A percentile compares a stretch with the other conserved stretches of the same genome.
Conservation (phyloP, 2,113 vertebrate genomes). For the Tricholaema leucomelas region DNA sequence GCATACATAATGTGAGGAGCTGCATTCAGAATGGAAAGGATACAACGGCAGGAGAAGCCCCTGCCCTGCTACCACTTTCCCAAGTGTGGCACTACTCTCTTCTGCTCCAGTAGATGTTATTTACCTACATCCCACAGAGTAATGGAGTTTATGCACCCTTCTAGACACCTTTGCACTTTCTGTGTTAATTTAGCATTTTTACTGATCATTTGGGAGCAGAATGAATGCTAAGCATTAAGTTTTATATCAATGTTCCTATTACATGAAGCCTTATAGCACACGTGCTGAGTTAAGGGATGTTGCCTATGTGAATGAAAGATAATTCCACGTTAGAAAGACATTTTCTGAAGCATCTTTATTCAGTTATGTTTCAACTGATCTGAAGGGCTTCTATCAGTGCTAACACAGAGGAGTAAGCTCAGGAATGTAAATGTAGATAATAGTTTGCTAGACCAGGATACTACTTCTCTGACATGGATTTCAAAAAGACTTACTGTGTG, state of each 20-base stretch:
- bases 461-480: slow-evolving; percentile 57
- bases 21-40: accelerated
- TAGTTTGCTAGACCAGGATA: slow-evolving; percentile 44
- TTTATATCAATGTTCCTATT: slow-evolving; percentile 46
- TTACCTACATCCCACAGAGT: not conserved
- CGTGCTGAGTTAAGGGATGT: slow-evolving; percentile 24
- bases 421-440: slow-evolving; percentile 44
- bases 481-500: slow-evolving; percentile 45
- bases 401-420: not conserved
- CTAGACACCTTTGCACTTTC: not conserved
- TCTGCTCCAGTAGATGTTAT: not conserved
- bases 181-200: slow-evolving; percentile 37
- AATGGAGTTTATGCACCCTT: not conserved
- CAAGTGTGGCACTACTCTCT: not conserved
- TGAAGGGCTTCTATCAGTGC: slow-evolving; percentile 27
- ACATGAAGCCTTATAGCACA: not conserved
- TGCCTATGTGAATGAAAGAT: slow-evolving; percentile 48
- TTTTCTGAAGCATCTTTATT: slow-evolving; percentile 54
- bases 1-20: accelerated
- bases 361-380: slow-evolving; percentile 17
- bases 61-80: not conserved
- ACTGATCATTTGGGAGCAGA: slow-evolving; percentile 37
- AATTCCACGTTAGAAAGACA: slow-evolving; percentile 48
- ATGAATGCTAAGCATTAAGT: slow-evolving; percentile 43
- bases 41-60: not conserved